Evolutionary conservation across 2,797 vertebrate genomes (phyloP).

Genomic region (Spea hammondii): DNA sequence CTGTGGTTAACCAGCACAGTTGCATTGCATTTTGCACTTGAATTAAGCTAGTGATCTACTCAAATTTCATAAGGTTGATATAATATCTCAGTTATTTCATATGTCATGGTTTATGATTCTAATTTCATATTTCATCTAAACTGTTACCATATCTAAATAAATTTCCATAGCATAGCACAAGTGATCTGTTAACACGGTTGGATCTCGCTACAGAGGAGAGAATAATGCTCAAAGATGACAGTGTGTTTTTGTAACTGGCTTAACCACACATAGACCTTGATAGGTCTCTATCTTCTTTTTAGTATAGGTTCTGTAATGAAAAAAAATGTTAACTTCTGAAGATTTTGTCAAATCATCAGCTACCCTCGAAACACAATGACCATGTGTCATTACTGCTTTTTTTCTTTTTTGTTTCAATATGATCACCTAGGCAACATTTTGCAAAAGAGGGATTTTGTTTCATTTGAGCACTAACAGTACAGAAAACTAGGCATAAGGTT

Average conservation of each 20-base stretch:
- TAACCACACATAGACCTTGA: constrained; percentile 26
- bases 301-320: constrained; percentile 27
- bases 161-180: too few species aligned
- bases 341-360: constrained; percentile 43
- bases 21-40: too few species aligned
- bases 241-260: neutral
- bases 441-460: constrained; percentile 45
- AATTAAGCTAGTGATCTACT: too few species aligned
- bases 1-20: too few species aligned
- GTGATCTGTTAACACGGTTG: too few species aligned
- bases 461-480: constrained; percentile 35
- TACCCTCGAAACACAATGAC: constrained; percentile 38
- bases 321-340: constrained; percentile 45
- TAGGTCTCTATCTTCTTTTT: constrained; percentile 28
- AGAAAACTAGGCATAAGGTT: constrained; percentile 36
- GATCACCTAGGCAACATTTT: constrained; percentile 49
- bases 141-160: too few species aligned
- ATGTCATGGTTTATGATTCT: too few species aligned
- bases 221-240: constrained; percentile 18
- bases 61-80: too few species aligned
- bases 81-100: too few species aligned
- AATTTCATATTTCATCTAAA: too few species aligned
- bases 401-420: constrained; percentile 49
- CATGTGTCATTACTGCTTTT: constrained; percentile 46
- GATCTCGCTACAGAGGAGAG: neutral